Percentiles rank a stretch among this genome's conserved stretches.
Evolutionary conservation across 2,888 invertebrate genomes (phyloP).

Genomic region (Leptinotarsa tumamoca): DNA sequence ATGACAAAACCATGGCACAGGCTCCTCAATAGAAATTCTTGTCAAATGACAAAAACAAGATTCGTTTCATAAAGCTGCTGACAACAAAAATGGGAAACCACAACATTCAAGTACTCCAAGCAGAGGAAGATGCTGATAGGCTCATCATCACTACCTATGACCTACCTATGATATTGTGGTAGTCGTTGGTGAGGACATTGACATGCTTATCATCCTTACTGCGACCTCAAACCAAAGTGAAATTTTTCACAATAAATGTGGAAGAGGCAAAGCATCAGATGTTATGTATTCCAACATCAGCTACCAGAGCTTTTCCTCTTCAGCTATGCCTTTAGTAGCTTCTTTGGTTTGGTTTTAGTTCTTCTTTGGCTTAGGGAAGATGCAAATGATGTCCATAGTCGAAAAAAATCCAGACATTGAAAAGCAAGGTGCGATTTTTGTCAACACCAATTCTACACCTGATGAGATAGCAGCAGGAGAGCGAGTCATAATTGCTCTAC

Average conservation of each 20-base stretch:
- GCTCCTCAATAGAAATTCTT: neutral
- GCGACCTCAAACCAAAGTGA: neutral
- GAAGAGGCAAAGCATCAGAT: conserved; percentile 30
- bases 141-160: too few species aligned
- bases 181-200: too few species aligned
- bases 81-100: neutral
- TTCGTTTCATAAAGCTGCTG: conserved; percentile 5
- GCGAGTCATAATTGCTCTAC: too few species aligned
- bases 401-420: conserved; percentile 32
- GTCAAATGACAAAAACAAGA: neutral
- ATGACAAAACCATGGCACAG: neutral
- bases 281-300: conserved; percentile 32
- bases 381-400: conserved; percentile 28
- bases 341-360: neutral
- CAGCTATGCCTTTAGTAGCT: conserved; percentile 30
- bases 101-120: too few species aligned
- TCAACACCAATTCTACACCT: conserved; percentile 33
- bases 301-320: conserved; percentile 33
- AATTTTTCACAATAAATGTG: conserved; percentile 32
- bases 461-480: conserved; percentile 30
- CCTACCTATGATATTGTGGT: too few species aligned
- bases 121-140: too few species aligned
- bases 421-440: conserved; percentile 30
- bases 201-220: too few species aligned
- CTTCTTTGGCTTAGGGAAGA: conserved; percentile 31